Percentiles rank a stretch among this genome's conserved stretches.
Conservation (phyloP, 23 tunicate genomes). For the Trididemnum miniatum region DNA sequence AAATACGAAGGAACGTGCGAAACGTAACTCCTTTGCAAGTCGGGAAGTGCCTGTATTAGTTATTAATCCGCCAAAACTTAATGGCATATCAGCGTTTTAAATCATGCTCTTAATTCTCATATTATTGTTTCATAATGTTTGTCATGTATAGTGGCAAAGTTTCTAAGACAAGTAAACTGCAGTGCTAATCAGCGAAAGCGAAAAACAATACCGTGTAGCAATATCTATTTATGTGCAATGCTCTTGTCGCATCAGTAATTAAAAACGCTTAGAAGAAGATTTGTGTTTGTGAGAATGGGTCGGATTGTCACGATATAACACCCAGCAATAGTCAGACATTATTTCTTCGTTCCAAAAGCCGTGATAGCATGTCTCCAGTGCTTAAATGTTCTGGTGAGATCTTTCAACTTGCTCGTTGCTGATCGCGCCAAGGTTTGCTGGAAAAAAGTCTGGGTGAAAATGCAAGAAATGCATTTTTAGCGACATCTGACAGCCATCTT, state of each 20-base stretch:
- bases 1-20: too few relatives aligned
- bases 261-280: conserved; percentile 23
- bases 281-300: conserved; percentile 24
- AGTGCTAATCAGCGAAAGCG: background rate
- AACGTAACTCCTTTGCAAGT: too few relatives aligned
- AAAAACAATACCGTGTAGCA: background rate
- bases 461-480: conserved; percentile 40
- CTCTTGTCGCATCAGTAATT: background rate
- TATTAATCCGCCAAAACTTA: background rate
- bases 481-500: conserved; percentile 31
- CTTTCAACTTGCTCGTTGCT: conserved; percentile 22
- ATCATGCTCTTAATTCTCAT: background rate
- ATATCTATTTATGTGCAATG: background rate
- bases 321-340: conserved; percentile 33
- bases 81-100: background rate
- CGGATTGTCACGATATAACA: conserved; percentile 22
- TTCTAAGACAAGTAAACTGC: background rate
- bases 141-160: background rate
- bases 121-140: background rate
- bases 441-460: conserved; percentile 21
- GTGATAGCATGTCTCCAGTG: conserved; percentile 30
- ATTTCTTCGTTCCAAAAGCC: conserved; percentile 28
- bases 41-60: too few relatives aligned
- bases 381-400: conserved; percentile 36
- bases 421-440: conserved; percentile 25